Evolutionary conservation across 2,888 invertebrate species (phyloP), one percentile per base, ranked within the genome.

Genomic region (Sceliomorpha sp.): DNA sequence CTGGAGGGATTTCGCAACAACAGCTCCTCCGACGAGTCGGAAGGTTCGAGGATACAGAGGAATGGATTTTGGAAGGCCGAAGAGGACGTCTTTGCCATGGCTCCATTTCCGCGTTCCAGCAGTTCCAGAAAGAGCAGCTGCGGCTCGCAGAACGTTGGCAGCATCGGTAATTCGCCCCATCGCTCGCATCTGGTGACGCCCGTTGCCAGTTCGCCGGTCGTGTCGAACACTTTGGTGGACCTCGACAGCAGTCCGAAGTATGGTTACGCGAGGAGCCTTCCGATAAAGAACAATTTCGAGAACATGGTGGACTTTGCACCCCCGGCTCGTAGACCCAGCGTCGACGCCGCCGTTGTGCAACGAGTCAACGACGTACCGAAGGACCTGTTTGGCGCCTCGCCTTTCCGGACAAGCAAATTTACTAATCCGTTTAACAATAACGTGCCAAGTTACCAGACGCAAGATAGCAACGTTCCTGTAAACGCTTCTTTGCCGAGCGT

Each of bases 1-100:
- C 93, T 94, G 79, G 93, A 93, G 80, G 26, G 39, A 0, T 7
- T 26, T 0, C 10, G 32, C 0, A 60, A 75, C 12, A 72, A 76
- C 44, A 80, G 77, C 15, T 80, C 81, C 0, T 82, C 80, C 1
- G 81, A 82, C 36, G 84, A 84, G 9, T 73, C 75, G 4, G 74
- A 73, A 1, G 55, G 55, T 1, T 55, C 56, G 0, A 70, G 75
- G 3, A 48, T 17, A 0, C 36, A 53, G n/a, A 56, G 47, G 2
- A 80, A 81, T 24, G 81, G 76, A 0, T 34, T 79, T 0, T 82
- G 81, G 76, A 83, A 78, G 36, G 3, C 66, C 0, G 83, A 90
- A 0, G 88, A 89, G 9, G 94, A 94, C 77, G 93, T 94, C 0
- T 94, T 94, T 82, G 93, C 93, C 0, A 86, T 92, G 86, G 94